Percentiles rank a stretch among this genome's conserved stretches.
These are phyloP conservation scores for Clostera curtula DNA, from an alignment of 2,888 invertebrate genomes.

Conservation along the genomic window DNA sequence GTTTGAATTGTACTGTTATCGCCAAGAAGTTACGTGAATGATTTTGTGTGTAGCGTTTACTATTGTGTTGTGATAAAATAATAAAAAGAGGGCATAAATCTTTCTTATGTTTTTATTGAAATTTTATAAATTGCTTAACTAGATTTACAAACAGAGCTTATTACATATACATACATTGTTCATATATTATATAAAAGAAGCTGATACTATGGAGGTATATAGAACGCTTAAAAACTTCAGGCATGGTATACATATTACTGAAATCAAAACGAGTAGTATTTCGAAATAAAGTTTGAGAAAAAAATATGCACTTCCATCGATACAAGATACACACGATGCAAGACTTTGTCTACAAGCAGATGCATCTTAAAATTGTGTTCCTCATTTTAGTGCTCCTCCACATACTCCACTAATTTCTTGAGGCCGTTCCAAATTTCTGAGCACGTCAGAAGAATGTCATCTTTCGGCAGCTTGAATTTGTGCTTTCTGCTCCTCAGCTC, in stretches of 20 bases:
- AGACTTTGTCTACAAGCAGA: no score
- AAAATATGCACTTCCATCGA: no score
- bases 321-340: no score
- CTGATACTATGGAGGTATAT: no score
- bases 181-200: no score
- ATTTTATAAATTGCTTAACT: constrained; percentile 8
- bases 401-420: constrained; percentile 47
- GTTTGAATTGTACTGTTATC: constrained; percentile 37
- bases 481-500: constrained; percentile 53
- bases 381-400: constrained; percentile 36
- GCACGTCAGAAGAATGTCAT: constrained; percentile 53
- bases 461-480: constrained; percentile 50
- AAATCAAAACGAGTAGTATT: no score
- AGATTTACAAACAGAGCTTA: not conserved
- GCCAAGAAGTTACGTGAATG: constrained; percentile 20
- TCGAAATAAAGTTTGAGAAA: no score
- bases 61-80: constrained; percentile 4
- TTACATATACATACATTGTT: no score
- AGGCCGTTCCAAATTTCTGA: constrained; percentile 52
- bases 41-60: no score
- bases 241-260: no score
- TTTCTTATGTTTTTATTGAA: constrained; percentile 3
- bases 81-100: constrained; percentile 5
- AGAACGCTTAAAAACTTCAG: no score
- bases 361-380: no score